Base-by-base conservation (phyloP, 2,113 vertebrate species). In the Dunckerocampus dactyliophorus region DNA sequence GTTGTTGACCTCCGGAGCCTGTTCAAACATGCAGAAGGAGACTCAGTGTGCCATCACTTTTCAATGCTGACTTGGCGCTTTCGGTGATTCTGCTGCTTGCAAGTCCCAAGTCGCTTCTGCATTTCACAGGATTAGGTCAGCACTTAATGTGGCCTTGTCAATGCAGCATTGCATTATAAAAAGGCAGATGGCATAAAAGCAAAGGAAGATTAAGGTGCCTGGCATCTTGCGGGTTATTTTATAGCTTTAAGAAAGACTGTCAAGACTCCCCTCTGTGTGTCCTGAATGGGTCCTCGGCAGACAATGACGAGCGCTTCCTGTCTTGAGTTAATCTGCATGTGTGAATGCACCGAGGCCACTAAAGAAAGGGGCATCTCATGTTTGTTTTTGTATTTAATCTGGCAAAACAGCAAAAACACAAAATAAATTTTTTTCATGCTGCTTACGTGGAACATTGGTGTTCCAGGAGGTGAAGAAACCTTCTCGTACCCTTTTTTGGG, bases 1-100 rank as follows among this genome's bases (percentile, higher is more conserved):
- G 45, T 37, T 20, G 39, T 43, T 21, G 39, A 55, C 63, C 51
- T 72, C 22, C 39, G 22, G 31, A 55, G 28, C 66, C 9, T 66
- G 72, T 79, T 78, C 22, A 62, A 64, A 80, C 79, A 68, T 22
- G 83, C 60, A 71, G 56, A 47, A 58, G 55, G 60, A 8, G 50
- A 51, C 51, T 71, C 37, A 6, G 56, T 47, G 43, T 9, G 0
- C 45, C n/a, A 5, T 46, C 34, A 42, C 10, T 17, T 50, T 75
- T 67, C 62, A 4, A 3, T 81, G 72, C 80, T 72, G 77, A 79
- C 63, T 72, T 63, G 8, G 34, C 37, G 28, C 47, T 77, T 69
- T 72, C 20, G 59, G 54, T 61, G 21, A 9, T 47, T 76, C 22
- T 46, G 3, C 21, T 48, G 2, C 21, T 48, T 65, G 51, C 65